Evolutionary conservation across 2,113 vertebrate species (phyloP).

Genomic region (Pogonocichla stellata): DNA sequence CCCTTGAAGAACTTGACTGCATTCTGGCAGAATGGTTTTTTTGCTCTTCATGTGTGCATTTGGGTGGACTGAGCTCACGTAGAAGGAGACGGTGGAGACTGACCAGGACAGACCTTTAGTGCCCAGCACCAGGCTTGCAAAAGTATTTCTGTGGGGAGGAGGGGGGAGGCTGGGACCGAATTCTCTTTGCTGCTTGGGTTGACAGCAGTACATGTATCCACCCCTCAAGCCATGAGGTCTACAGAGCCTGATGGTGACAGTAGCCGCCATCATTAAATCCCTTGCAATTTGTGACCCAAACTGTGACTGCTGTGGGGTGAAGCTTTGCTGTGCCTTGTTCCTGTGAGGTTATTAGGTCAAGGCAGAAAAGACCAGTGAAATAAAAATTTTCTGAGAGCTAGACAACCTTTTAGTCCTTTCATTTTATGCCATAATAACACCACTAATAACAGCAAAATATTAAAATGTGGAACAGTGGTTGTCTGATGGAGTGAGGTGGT

Average conservation of each 20-base stretch:
- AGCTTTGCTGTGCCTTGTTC: not conserved
- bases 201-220: not conserved
- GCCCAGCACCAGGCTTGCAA: not conserved
- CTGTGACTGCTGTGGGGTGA: not conserved
- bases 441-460: not conserved
- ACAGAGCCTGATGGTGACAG: not conserved
- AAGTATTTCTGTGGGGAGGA: not conserved
- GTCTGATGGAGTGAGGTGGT: not conserved
- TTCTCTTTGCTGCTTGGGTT: not conserved
- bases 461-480: not conserved
- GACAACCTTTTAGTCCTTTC: not conserved
- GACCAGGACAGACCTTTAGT: not conserved
- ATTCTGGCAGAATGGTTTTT: not conserved
- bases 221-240: not conserved
- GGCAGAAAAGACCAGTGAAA: not conserved
- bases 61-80: not conserved
- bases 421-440: not conserved
- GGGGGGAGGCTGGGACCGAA: not conserved
- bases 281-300: not conserved
- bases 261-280: not conserved
- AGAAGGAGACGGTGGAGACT: not conserved
- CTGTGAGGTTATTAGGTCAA: accelerated
- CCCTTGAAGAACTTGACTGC: not conserved
- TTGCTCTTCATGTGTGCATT: not conserved
- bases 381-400: not conserved